phyloP scores from a whole-genome alignment of 2,797 vertebrate genomes.

The Ibycter americanus region DNA sequence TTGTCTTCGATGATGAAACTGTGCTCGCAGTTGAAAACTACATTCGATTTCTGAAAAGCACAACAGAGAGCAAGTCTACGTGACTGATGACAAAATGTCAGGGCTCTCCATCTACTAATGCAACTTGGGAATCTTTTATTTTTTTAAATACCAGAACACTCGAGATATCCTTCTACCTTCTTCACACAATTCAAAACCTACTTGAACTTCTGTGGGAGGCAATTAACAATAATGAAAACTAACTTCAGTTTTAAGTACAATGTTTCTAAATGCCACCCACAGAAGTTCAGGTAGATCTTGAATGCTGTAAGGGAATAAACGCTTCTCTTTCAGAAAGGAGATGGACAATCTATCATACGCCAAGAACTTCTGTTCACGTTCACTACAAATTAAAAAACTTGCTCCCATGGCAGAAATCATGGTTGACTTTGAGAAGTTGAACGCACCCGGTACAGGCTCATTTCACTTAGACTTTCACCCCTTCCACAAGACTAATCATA shows the following conservation, averaged over 20 bases:
- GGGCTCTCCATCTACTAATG: neutral
- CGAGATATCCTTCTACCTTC: neutral
- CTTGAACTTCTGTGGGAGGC: neutral
- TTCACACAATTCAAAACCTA: neutral
- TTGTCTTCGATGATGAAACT: neutral
- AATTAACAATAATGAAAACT: neutral
- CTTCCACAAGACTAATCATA: neutral
- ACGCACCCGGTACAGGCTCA: fast-evolving
- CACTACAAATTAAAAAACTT: fast-evolving
- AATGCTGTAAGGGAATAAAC: neutral
- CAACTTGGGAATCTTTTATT: neutral
- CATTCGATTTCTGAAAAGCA: neutral
- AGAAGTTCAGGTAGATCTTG: neutral
- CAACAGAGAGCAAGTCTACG: neutral
- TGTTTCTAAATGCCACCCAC: neutral
- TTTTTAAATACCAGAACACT: neutral
- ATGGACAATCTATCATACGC: neutral
- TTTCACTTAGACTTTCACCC: neutral
- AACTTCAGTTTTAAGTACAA: neutral
- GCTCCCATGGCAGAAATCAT: neutral
- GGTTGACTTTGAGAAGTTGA: neutral
- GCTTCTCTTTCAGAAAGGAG: neutral
- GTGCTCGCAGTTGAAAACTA: neutral
- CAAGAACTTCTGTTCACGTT: neutral
- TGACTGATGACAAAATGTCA: neutral